These are phyloP conservation scores for Phortica variegata DNA, from an alignment of 1,140 invertebrate genomes.

Conservation along the genomic window DNA sequence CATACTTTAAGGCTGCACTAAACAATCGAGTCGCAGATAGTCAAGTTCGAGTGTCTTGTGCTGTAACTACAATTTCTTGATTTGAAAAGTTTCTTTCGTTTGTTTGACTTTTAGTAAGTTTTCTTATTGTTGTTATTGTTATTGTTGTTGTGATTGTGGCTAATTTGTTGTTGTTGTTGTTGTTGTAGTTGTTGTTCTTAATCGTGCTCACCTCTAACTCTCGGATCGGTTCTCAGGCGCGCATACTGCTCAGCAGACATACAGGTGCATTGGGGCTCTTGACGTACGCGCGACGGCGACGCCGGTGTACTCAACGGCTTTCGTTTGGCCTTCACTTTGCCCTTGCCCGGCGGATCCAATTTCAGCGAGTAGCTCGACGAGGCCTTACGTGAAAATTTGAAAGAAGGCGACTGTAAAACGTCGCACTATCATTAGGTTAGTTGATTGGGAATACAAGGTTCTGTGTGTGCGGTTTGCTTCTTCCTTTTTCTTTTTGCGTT, in stretches of 20 bases:
- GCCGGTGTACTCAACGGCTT: conserved; percentile 92
- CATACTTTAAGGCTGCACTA: neutral
- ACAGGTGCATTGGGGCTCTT: conserved; percentile 90
- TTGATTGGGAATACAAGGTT: conserved; percentile 58
- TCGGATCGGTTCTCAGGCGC: conserved; percentile 80
- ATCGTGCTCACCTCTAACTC: conserved; percentile 66
- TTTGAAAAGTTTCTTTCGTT: too few relatives aligned
- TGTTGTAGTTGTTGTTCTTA: conserved; percentile 20
- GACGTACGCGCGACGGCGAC: conserved; percentile 79
- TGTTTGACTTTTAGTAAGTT: too few relatives aligned
- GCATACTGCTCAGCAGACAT: conserved; percentile 92
- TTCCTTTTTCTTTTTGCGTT: conserved; percentile 17
- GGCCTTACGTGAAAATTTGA: conserved; percentile 96
- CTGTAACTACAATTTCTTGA: too few relatives aligned
- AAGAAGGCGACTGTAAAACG: conserved; percentile 89
- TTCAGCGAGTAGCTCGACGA: conserved; percentile 94
- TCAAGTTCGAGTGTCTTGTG: too few relatives aligned
- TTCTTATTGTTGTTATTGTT: conserved; percentile 8
- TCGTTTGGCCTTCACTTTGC: conserved; percentile 79
- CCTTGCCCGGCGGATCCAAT: conserved; percentile 83
- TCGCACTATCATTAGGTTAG: conserved; percentile 63
- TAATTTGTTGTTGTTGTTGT: conserved; percentile 17
- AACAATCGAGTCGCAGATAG: too few relatives aligned
- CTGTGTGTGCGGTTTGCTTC: conserved; percentile 55
- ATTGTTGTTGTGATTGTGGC: conserved; percentile 2